Percentiles rank a stretch among this genome's conserved stretches.
Conservation (phyloP, 2,888 invertebrate genomes). For the Trissoscelio sp. region DNA sequence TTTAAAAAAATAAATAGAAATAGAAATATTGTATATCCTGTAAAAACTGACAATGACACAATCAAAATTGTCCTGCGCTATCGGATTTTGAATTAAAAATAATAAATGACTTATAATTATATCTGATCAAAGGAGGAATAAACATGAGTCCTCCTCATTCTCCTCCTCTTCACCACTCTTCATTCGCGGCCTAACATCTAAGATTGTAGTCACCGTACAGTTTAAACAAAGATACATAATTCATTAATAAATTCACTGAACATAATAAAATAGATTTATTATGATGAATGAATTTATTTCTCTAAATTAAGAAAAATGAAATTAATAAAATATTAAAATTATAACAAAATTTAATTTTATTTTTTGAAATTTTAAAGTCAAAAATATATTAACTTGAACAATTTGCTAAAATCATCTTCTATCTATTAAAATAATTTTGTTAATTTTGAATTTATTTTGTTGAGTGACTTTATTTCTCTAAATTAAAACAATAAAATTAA, state of each 20-base stretch:
- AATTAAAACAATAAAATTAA: no score
- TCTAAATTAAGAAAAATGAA: no score
- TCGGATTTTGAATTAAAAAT: constrained; percentile 37
- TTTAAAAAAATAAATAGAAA: no score
- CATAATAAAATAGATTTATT: constrained; percentile 20
- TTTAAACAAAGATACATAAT: constrained; percentile 15
- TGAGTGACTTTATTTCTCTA: no score
- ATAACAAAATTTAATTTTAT: no score
- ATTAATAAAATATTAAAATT: no score
- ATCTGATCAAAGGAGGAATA: constrained; percentile 13
- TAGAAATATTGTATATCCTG: background rate
- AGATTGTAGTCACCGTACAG: constrained; percentile 4
- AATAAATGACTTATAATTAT: constrained; percentile 35
- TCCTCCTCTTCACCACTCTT: constrained; percentile 5
- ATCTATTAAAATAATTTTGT: no score
- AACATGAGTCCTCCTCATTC: constrained; percentile 8
- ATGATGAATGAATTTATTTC: constrained; percentile 12
- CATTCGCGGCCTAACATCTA: constrained; percentile 26
- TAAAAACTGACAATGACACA: constrained; percentile 19
- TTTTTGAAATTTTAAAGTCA: no score
- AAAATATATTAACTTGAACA: no score
- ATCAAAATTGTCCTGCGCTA: constrained; percentile 17
- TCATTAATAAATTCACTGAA: constrained; percentile 5
- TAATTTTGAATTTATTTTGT: no score
- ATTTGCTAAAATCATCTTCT: no score